Evolutionary conservation across 2,113 vertebrate species (phyloP).

Genomic region (Leiothrix lutea): DNA sequence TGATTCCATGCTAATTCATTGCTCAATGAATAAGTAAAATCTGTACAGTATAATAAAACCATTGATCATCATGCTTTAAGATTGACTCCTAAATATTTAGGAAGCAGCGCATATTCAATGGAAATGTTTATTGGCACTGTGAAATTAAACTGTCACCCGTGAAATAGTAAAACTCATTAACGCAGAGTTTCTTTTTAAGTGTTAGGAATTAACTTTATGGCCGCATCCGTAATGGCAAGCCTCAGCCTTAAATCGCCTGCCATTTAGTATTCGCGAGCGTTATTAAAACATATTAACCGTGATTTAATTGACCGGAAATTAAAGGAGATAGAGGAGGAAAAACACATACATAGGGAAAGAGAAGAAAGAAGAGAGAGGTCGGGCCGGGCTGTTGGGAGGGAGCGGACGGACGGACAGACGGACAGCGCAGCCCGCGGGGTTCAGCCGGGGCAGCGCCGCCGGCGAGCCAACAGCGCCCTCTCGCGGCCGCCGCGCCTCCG

Average conservation of each 20-base stretch:
- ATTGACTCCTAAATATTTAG: conserved; percentile 67
- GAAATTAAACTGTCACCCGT: conserved; percentile 69
- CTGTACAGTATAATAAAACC: conserved; percentile 54
- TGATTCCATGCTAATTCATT: conserved; percentile 50
- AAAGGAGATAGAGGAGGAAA: not conserved
- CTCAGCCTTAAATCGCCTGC: conserved; percentile 39
- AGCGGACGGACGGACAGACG: fast-evolving
- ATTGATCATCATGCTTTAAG: conserved; percentile 52
- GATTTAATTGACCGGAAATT: conserved; percentile 45
- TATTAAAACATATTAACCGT: conserved; percentile 60
- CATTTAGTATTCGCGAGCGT: conserved; percentile 16
- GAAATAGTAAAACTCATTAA: conserved; percentile 74
- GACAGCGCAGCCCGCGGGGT: not conserved
- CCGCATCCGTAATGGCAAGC: conserved; percentile 31
- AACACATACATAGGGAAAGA: fast-evolving
- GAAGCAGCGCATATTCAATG: conserved; percentile 26
- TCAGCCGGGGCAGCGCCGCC: not conserved
- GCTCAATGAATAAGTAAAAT: conserved; percentile 57
- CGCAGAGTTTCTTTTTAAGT: conserved; percentile 65
- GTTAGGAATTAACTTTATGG: conserved; percentile 62
- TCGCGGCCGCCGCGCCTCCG: conserved; percentile 8
- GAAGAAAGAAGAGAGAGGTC: no score
- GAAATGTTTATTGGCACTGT: conserved; percentile 61
- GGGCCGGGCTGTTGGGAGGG: not conserved
- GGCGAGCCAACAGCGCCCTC: conserved; percentile 67